phyloP scores from a whole-genome alignment of 2,113 vertebrate genomes.

The Embiotoca jacksoni region DNA sequence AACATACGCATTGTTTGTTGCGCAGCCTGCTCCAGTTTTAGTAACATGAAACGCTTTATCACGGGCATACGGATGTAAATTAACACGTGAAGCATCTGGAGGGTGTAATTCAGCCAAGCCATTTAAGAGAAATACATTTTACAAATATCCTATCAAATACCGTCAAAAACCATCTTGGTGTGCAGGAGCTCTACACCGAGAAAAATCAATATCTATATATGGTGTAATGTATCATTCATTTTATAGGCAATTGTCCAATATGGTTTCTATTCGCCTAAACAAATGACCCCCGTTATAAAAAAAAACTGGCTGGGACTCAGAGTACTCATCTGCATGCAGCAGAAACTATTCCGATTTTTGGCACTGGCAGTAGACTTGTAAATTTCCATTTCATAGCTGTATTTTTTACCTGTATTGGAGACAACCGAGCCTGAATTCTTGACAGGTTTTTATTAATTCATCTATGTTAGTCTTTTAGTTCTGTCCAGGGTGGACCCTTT shows the following conservation, averaged over 20 bases:
- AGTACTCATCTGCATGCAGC: too few relatives aligned
- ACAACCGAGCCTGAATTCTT: not conserved
- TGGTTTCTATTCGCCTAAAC: too few relatives aligned
- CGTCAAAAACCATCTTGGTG: not conserved
- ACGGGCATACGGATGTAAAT: conserved; percentile 25
- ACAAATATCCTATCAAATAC: not conserved
- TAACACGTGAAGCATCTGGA: conserved; percentile 20
- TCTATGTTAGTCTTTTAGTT: not conserved
- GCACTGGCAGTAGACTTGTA: too few relatives aligned
- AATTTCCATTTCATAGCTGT: too few relatives aligned
- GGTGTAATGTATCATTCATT: not conserved
- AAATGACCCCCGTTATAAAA: too few relatives aligned
- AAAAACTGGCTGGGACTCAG: too few relatives aligned
- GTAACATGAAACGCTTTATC: conserved; percentile 25
- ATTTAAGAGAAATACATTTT: conserved; percentile 5
- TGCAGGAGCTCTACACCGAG: not conserved
- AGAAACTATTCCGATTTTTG: too few relatives aligned
- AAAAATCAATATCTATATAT: not conserved
- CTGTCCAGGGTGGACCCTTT: too few relatives aligned
- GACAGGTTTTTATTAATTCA: not conserved
- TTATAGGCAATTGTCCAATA: not conserved
- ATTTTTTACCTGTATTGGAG: not conserved
- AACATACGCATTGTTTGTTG: conserved; percentile 26
- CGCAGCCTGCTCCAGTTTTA: conserved; percentile 18
- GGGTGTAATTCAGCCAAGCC: not conserved